These are phyloP conservation scores for Xenopus borealis DNA, from an alignment of 2,113 vertebrate species.

Conservation along the genomic window DNA sequence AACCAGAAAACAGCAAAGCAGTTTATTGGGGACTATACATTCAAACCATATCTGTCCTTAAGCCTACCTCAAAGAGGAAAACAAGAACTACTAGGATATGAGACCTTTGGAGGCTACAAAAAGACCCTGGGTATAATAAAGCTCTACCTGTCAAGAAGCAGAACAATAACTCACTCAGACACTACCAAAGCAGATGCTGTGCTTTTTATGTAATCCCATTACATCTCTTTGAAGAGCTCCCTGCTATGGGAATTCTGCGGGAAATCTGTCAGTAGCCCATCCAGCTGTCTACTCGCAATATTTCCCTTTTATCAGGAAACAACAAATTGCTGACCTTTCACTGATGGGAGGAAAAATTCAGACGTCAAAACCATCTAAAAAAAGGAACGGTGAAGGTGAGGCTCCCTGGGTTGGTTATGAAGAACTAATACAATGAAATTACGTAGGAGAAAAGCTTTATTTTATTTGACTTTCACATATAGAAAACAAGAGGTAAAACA, in stretches of 20 bases:
- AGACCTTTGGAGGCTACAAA: too few species aligned
- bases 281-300: slow-evolving; percentile 18
- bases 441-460: too few species aligned
- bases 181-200: slow-evolving; percentile 7
- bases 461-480: too few species aligned
- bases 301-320: slow-evolving; percentile 36
- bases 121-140: too few species aligned
- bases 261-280: slow-evolving; percentile 30
- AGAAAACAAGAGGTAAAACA: neutral
- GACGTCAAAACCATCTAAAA: slow-evolving; percentile 21
- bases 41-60: too few species aligned
- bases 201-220: neutral
- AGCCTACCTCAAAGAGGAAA: too few species aligned
- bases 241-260: slow-evolving; percentile 19
- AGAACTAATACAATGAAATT: too few species aligned
- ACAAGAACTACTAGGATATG: too few species aligned
- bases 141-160: too few species aligned
- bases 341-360: slow-evolving; percentile 12
- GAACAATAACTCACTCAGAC: slow-evolving; percentile 1
- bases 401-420: too few species aligned
- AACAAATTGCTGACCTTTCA: slow-evolving; percentile 42
- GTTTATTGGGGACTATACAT: too few species aligned
- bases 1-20: too few species aligned
- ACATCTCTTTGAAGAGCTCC: slow-evolving; percentile 15
- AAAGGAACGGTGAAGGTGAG: neutral